Conservation (phyloP, 2,888 invertebrate genomes). For the Cheilosia variabilis region DNA sequence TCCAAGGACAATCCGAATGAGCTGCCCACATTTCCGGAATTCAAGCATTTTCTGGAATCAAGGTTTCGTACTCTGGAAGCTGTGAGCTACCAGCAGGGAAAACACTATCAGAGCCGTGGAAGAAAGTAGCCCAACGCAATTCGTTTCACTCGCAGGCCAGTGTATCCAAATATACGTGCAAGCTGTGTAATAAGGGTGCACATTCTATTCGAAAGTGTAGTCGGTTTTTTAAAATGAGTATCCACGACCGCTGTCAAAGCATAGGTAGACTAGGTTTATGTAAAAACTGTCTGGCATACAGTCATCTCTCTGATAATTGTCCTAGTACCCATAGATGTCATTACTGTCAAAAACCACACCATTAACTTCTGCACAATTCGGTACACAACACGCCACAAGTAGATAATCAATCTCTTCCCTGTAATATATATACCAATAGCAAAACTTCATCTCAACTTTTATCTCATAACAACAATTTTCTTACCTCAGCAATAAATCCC, state of each 20-base stretch:
- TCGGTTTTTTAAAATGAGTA: conserved; percentile 12
- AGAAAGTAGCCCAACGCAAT: conserved; percentile 7
- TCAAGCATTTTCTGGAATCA: conserved; percentile 10
- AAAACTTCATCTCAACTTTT: neutral
- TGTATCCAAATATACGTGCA: neutral
- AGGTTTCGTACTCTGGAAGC: conserved; percentile 44
- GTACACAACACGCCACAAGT: neutral
- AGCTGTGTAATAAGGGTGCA: conserved; percentile 19
- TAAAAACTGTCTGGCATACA: conserved; percentile 16
- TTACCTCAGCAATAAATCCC: neutral
- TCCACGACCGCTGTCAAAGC: conserved; percentile 5
- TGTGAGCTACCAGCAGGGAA: conserved; percentile 1
- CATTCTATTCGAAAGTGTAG: conserved; percentile 20
- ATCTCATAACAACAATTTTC: neutral
- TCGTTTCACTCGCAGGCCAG: conserved; percentile 28
- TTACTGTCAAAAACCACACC: conserved; percentile 6
- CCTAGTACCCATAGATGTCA: conserved; percentile 1
- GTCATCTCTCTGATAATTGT: neutral
- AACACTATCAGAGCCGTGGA: neutral
- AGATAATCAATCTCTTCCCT: neutral
- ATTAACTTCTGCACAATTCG: neutral
- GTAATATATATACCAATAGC: neutral
- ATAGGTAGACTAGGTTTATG: conserved; percentile 6
- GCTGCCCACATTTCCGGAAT: conserved; percentile 3
- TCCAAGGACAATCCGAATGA: conserved; percentile 10